Base-by-base conservation (phyloP, 2,888 invertebrate genomes). In the Lepidochrysops patricia region DNA sequence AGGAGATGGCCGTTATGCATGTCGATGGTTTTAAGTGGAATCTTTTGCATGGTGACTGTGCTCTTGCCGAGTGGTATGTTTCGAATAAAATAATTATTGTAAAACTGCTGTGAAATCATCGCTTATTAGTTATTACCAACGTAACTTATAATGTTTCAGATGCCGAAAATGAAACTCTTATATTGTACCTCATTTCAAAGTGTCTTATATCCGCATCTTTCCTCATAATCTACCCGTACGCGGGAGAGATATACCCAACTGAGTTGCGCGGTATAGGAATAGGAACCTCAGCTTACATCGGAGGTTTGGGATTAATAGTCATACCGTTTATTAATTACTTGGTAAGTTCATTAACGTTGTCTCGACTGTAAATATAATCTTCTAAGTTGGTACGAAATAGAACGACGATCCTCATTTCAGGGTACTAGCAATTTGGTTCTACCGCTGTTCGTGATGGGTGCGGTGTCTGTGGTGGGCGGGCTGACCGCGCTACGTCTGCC, bases 311-410 rank as follows among this genome's bases (percentile, higher is more conserved):
- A 37, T 90, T 97, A 52, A 95, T 96, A 65, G 93, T 96, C 60
- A 97, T 97, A 76, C 97, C 97, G 9, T 97, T 97, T 81, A 93
- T 97, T 64, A 97, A 96, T 59, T 97, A 97, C 81, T 90, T 97
- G 91, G 96, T 96, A 90, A 91, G 92, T 23, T 48, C 7, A 25
- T 29, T 29, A 15, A 9, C 13, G 23, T 25, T 32, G 25, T 19
- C 9, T 12, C 32, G 2, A 4, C 12, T 9, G 1, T 26, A 4
- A 6, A 29, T 29, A 1, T 15, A 43, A 3, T 5, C 2, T 2
- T 13, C 15, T 29, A 32, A 34, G 48, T 23, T 15, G 12, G 13
- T 23, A 49, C 1, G n/a, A n/a, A n/a, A n/a, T n/a, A n/a, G n/a
- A n/a, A n/a, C n/a, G 15, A 49, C 48, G 23, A 49, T 23, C 23